A percentile compares a stretch with the other conserved stretches of the same genome.
Conservation (phyloP, 2,888 invertebrate species). For the Melipona beecheii region DNA sequence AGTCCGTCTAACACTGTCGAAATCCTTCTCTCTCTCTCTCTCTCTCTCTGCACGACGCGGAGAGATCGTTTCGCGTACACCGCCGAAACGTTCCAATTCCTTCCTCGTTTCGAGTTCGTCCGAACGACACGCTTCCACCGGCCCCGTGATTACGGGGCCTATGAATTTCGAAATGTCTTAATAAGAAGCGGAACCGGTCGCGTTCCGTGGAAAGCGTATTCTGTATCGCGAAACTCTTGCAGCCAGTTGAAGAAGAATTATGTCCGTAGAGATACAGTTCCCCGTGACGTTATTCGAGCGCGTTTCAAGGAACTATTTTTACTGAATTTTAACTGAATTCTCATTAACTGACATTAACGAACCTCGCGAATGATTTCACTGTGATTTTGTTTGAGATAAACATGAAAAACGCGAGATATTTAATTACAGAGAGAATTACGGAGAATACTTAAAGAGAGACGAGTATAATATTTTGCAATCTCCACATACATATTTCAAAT, state of each 20-base stretch:
- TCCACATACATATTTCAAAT: no score
- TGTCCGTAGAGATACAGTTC: no score
- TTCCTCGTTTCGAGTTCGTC: conserved; percentile 22
- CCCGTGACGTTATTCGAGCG: no score
- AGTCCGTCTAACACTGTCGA: conserved; percentile 73
- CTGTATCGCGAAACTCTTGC: neutral
- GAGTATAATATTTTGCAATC: no score
- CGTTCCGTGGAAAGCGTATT: conserved; percentile 12
- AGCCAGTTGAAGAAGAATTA: neutral
- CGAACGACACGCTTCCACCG: conserved; percentile 8
- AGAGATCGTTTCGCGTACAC: conserved; percentile 28
- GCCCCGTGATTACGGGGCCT: conserved; percentile 18
- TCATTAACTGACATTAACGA: no score
- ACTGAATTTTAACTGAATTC: no score
- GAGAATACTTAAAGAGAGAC: no score
- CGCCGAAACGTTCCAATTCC: conserved; percentile 36
- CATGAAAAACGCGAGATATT: no score
- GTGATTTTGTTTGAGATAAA: no score
- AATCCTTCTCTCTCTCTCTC: conserved; percentile 49
- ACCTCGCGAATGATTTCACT: no score
- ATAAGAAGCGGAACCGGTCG: conserved; percentile 33
- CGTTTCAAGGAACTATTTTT: no score
- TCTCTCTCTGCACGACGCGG: conserved; percentile 3
- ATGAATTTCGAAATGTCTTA: conserved; percentile 41
- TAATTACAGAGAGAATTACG: no score